Percentiles rank a stretch among this genome's conserved stretches.
phyloP scores from a whole-genome alignment of 2,888 invertebrate genomes.

The Amiota minor region DNA sequence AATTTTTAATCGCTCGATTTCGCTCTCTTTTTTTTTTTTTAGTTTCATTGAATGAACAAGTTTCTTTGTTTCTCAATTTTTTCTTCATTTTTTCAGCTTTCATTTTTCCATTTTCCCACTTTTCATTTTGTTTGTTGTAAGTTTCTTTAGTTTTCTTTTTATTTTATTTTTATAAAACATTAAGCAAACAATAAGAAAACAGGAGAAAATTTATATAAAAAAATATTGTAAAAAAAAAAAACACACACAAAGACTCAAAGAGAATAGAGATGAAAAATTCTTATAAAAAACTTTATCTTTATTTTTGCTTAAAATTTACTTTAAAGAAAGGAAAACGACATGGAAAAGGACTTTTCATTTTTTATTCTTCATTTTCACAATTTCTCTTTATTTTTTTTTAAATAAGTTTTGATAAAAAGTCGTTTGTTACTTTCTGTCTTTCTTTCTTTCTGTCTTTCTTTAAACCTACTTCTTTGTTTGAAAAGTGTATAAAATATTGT shows the following conservation, averaged over 20 bases:
- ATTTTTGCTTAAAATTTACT: too few relatives aligned
- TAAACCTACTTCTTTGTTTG: too few relatives aligned
- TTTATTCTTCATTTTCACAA: neutral
- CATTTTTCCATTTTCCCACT: slow-evolving; percentile 17
- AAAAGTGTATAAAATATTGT: neutral
- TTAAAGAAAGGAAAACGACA: too few relatives aligned
- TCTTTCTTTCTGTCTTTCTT: too few relatives aligned
- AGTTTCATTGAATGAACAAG: slow-evolving; percentile 14
- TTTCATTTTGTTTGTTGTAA: slow-evolving; percentile 4
- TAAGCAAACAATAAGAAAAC: slow-evolving; percentile 16
- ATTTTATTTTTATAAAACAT: slow-evolving; percentile 24
- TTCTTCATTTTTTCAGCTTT: slow-evolving; percentile 42
- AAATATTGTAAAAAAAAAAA: neutral
- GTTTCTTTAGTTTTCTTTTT: slow-evolving; percentile 1
- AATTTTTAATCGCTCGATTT: slow-evolving; percentile 11
- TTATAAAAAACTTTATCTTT: too few relatives aligned
- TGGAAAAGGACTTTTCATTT: too few relatives aligned
- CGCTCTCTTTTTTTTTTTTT: slow-evolving; percentile 18
- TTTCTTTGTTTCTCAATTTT: slow-evolving; percentile 22
- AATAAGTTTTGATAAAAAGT: too few relatives aligned
- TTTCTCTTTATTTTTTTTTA: too few relatives aligned
- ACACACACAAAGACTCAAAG: too few relatives aligned
- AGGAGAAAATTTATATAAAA: neutral
- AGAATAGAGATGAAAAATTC: too few relatives aligned
- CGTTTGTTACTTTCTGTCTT: neutral